Evolutionary conservation across 2,113 vertebrate species (phyloP).

Genomic region (Pluvianellus socialis): DNA sequence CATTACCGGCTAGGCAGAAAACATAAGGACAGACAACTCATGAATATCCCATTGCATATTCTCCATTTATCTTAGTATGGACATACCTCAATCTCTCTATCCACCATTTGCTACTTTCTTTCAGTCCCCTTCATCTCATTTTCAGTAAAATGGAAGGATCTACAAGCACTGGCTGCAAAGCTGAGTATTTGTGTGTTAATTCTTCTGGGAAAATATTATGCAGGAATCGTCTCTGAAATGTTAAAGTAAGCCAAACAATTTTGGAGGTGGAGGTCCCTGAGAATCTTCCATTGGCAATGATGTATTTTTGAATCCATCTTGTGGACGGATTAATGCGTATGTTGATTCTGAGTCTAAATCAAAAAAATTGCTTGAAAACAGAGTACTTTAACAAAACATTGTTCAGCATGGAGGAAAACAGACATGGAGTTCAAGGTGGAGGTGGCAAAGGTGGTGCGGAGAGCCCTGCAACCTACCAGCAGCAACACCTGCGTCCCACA

Average conservation of each 20-base stretch:
- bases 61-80: background rate
- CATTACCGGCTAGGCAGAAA: background rate
- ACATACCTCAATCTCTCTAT: background rate
- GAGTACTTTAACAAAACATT: background rate
- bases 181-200: background rate
- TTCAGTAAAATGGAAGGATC: background rate
- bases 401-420: background rate
- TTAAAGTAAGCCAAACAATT: background rate
- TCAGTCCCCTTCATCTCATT: background rate
- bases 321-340: background rate
- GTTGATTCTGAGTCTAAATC: background rate
- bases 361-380: background rate
- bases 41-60: background rate
- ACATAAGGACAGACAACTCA: rapidly evolving
- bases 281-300: background rate
- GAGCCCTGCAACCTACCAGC: rapidly evolving
- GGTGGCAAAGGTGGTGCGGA: rapidly evolving
- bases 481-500: background rate
- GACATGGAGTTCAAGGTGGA: background rate
- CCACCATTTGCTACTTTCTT: background rate
- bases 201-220: background rate
- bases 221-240: background rate
- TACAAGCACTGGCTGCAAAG: background rate
- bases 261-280: background rate
- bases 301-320: background rate